A percentile compares a stretch with the other conserved stretches of the same genome.
phyloP scores from a whole-genome alignment of 2,888 invertebrate genomes.

The Teleiodes luculella region DNA sequence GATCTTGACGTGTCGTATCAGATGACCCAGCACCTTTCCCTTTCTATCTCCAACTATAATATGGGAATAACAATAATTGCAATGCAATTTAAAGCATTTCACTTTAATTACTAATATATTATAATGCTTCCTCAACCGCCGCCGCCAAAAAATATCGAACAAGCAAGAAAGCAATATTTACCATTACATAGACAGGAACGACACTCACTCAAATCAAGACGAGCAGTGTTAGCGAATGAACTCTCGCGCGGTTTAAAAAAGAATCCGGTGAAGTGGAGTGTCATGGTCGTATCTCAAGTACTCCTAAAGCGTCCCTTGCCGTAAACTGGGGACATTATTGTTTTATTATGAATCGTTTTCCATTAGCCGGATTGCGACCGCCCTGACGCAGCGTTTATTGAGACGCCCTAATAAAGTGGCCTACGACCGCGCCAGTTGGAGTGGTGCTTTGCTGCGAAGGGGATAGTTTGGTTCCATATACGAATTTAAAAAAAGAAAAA shows the following conservation, averaged over 20 bases:
- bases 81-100: no score
- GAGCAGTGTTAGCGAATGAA: neutral
- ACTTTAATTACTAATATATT: no score
- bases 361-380: slow-evolving; percentile 26
- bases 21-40: no score
- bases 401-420: slow-evolving; percentile 15
- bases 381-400: slow-evolving; percentile 18
- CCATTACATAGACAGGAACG: neutral
- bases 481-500: neutral
- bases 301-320: slow-evolving; percentile 1
- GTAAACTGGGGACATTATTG: slow-evolving; percentile 25
- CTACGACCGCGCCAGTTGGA: neutral
- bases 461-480: neutral
- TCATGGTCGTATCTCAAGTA: neutral
- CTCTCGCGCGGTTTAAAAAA: neutral
- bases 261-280: neutral
- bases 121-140: neutral
- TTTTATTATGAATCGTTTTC: slow-evolving; percentile 31
- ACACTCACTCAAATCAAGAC: neutral
- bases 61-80: no score
- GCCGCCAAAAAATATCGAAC: neutral
- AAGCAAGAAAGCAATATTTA: neutral
- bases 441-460: neutral
- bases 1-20: no score
- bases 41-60: no score